Evolutionary conservation across 2,797 vertebrate species (phyloP).

Genomic region (Perodicticus potto): DNA sequence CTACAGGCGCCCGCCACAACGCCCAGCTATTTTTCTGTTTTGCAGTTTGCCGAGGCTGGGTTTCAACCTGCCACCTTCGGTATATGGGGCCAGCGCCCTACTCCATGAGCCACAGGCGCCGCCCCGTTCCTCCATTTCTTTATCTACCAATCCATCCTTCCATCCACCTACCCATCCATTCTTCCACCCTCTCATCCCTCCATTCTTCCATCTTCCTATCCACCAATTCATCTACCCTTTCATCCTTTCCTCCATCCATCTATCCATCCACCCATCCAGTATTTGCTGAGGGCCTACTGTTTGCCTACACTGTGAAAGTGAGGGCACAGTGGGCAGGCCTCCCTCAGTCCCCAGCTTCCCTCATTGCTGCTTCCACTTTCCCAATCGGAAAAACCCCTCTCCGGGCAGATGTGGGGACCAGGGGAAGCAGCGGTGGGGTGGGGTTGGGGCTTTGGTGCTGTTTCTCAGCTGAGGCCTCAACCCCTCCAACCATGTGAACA

Average conservation of each 20-base stretch:
- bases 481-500: accelerated
- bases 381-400: background rate
- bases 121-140: too few relatives aligned
- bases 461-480: background rate
- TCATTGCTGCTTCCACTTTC: background rate
- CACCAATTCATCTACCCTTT: background rate
- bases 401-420: background rate
- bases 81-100: too few relatives aligned
- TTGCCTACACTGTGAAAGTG: background rate
- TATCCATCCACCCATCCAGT: background rate
- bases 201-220: background rate
- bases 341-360: too few relatives aligned
- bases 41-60: too few relatives aligned
- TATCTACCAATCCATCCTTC: background rate
- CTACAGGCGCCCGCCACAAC: too few relatives aligned
- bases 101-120: too few relatives aligned
- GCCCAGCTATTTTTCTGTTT: too few relatives aligned
- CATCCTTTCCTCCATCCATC: too few relatives aligned
- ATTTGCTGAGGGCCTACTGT: too few relatives aligned
- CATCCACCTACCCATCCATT: accelerated
- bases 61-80: too few relatives aligned
- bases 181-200: background rate
- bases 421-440: accelerated
- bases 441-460: accelerated
- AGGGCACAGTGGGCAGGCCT: background rate